Percentiles rank a stretch among this genome's conserved stretches.
phyloP scores from a whole-genome alignment of 2,797 vertebrate species.

The Anguilla anguilla region DNA sequence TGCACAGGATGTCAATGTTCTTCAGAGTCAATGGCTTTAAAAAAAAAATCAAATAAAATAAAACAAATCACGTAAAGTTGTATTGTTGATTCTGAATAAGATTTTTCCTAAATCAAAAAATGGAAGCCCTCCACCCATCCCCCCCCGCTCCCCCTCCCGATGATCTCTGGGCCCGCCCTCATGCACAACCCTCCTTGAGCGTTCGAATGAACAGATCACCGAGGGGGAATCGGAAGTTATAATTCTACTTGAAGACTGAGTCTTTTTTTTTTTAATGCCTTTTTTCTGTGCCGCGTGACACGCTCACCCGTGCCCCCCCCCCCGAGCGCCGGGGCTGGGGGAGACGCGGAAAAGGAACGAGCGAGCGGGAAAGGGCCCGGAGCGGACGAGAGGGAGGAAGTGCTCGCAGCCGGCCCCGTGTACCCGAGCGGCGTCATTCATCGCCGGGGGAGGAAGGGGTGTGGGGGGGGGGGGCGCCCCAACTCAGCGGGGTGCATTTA shows the following conservation, averaged over 20 bases:
- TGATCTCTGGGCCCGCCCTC: neutral
- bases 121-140: too few species aligned
- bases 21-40: too few species aligned
- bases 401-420: slow-evolving; percentile 64
- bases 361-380: slow-evolving; percentile 42
- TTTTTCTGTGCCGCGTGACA: slow-evolving; percentile 11
- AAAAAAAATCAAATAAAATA: too few species aligned
- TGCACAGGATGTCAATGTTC: too few species aligned
- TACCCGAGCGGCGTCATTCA: slow-evolving; percentile 68
- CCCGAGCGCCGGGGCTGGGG: slow-evolving; percentile 35
- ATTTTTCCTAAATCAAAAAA: neutral
- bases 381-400: slow-evolving; percentile 59
- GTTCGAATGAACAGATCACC: neutral
- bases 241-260: slow-evolving; percentile 8
- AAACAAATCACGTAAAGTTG: neutral
- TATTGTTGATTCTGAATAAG: neutral
- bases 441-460: slow-evolving; percentile 48
- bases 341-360: slow-evolving; percentile 48
- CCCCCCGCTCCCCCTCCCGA: too few species aligned
- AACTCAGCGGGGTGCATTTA: slow-evolving; percentile 49
- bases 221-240: slow-evolving; percentile 37
- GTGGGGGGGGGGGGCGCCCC: neutral
- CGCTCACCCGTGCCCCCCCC: slow-evolving; percentile 11
- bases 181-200: neutral
- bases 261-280: neutral